A percentile compares a stretch with the other conserved stretches of the same genome.
Evolutionary conservation across 2,888 invertebrate genomes (phyloP).

Genomic region (Diabrotica balteata): DNA sequence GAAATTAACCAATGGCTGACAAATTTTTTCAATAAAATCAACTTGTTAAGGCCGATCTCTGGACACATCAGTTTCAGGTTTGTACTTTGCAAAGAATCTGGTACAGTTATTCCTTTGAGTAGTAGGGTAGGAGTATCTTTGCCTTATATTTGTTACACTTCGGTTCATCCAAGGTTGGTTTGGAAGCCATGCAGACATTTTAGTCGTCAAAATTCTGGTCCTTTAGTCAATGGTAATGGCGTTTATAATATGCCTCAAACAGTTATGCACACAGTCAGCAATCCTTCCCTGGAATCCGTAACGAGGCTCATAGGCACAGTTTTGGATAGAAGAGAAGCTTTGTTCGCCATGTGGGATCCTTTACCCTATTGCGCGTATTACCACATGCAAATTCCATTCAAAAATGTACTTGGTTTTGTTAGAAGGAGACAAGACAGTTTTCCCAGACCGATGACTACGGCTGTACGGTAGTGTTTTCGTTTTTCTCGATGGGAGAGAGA

Average conservation of each 20-base stretch:
- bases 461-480: slow-evolving; percentile 52
- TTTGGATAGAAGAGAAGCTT: slow-evolving; percentile 78
- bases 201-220: slow-evolving; percentile 64
- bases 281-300: slow-evolving; percentile 63
- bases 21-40: slow-evolving; percentile 72
- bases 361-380: slow-evolving; percentile 86
- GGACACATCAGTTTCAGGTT: slow-evolving; percentile 83
- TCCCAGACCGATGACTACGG: slow-evolving; percentile 56
- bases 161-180: slow-evolving; percentile 70
- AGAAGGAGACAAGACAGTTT: slow-evolving; percentile 60
- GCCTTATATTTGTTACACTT: slow-evolving; percentile 81
- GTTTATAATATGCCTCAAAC: slow-evolving; percentile 70
- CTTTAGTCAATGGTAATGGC: slow-evolving; percentile 61
- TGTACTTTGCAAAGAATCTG: slow-evolving; percentile 67
- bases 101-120: slow-evolving; percentile 69
- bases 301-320: slow-evolving; percentile 72
- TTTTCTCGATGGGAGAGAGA: slow-evolving; percentile 52
- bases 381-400: slow-evolving; percentile 77
- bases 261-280: slow-evolving; percentile 61
- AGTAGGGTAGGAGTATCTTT: slow-evolving; percentile 80
- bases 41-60: slow-evolving; percentile 71
- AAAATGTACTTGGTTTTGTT: slow-evolving; percentile 66
- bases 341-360: slow-evolving; percentile 86
- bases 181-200: slow-evolving; percentile 72
- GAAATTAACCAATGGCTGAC: slow-evolving; percentile 78